Base-by-base conservation (phyloP, 2,888 invertebrate genomes). In the Capitulum mitella region DNA sequence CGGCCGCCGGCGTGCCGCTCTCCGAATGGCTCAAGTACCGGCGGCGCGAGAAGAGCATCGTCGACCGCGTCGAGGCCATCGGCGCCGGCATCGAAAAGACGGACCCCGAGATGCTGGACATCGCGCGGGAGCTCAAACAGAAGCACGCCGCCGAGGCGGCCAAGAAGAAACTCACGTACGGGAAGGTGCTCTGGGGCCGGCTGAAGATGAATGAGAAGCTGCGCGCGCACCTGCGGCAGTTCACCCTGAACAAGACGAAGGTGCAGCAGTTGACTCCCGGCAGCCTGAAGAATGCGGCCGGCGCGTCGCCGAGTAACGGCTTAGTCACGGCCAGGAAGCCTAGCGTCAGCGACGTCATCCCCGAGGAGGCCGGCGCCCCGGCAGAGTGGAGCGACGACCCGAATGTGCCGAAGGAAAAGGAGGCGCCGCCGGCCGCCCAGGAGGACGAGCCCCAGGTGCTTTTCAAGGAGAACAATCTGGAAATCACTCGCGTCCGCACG, bases 151-250 rank as follows among this genome's bases (percentile, higher is more conserved):
- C 14, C n/a, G 76, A 76, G 46, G 46, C 29, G 5, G 46, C 43
- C 1, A 43, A 19, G 16, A 76, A 76, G 76, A 76, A 79, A 26
- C n/a, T 79, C 51, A 75, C 51, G 19, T 76, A 64, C 26, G 78
- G 58, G 0, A 26, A 58, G 77, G 37, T 54, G 76, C 54, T 77
- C n/a, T 76, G 77, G 77, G 77, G 77, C 22, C 54, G 58, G 43
- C 77, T 76, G 16, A n/a, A 12, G 19, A 76, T 48, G 76, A 48
- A 76, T 46, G 32, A 32, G 6, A 43, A 76, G 46, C 76, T 76
- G 46, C 76, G 76, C 5, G 46, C 29, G 29, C 43, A 76, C 12
- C 29, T 76, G 16, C 46, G 76, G 29, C 46, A 32, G 43, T 48
- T 76, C 46, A 22, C 46, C 2, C 6, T 37, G 70, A 70, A 26